Evolutionary conservation across 2,888 invertebrate species (phyloP).

Genomic region (Trachelus tabidus): DNA sequence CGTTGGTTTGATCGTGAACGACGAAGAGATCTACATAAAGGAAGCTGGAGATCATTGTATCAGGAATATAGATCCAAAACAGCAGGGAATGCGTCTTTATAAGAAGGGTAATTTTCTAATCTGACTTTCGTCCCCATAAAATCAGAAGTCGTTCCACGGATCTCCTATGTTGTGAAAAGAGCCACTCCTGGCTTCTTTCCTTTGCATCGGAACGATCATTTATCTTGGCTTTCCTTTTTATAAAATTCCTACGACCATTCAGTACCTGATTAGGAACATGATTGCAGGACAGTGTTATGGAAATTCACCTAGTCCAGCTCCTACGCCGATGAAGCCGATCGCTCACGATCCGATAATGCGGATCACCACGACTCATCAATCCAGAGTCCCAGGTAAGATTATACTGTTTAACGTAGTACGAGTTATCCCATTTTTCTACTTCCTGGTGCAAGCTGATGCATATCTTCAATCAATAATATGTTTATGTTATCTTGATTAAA

Average conservation of each 20-base stretch:
- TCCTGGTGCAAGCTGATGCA: not conserved
- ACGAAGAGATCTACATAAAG: slow-evolving; percentile 73
- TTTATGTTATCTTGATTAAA: not conserved
- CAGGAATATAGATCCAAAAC: slow-evolving; percentile 70
- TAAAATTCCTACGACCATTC: not conserved
- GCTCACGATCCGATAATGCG: slow-evolving; percentile 55
- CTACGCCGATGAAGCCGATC: slow-evolving; percentile 54
- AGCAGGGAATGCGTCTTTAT: slow-evolving; percentile 73
- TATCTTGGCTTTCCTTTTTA: not conserved
- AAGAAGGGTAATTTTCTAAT: slow-evolving; percentile 65
- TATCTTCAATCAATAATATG: not conserved
- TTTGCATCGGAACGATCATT: not conserved
- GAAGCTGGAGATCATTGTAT: slow-evolving; percentile 77
- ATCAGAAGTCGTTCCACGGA: not conserved
- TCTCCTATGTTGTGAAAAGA: not conserved
- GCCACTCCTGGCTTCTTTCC: not conserved
- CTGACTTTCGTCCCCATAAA: not conserved
- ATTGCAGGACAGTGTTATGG: slow-evolving; percentile 59
- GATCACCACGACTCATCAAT: slow-evolving; percentile 48
- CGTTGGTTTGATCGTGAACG: slow-evolving; percentile 72
- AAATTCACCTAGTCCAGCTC: slow-evolving; percentile 64
- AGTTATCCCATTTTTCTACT: not conserved
- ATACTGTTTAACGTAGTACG: not conserved
- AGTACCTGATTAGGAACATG: not conserved
- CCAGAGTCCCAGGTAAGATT: slow-evolving; percentile 44